Evolutionary conservation across 2,888 invertebrate species (phyloP).

Genomic region (Chrysina gloriosa): DNA sequence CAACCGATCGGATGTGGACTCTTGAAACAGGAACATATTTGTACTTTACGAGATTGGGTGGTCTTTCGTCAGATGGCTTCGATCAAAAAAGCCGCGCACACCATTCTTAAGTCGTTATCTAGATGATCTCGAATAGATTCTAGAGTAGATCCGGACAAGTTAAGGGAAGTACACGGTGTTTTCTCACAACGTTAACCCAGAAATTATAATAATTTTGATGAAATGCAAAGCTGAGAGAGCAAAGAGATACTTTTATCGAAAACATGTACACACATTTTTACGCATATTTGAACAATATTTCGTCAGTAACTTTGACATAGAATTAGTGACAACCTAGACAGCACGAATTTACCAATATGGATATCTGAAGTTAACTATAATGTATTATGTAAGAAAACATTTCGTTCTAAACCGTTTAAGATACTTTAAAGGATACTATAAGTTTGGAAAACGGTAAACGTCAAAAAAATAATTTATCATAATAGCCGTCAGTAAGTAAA

Average conservation of each 20-base stretch:
- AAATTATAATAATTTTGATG: too few relatives aligned
- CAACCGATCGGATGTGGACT: slow-evolving; percentile 16
- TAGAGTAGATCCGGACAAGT: background rate
- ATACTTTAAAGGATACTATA: too few relatives aligned
- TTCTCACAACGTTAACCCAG: too few relatives aligned
- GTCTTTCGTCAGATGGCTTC: slow-evolving; percentile 45
- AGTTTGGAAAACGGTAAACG: too few relatives aligned
- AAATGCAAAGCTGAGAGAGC: too few relatives aligned
- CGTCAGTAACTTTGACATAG: background rate
- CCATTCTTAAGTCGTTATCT: slow-evolving; percentile 24
- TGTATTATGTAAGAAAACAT: too few relatives aligned
- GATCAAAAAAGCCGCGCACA: slow-evolving; percentile 42
- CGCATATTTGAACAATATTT: background rate
- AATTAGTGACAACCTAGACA: too few relatives aligned
- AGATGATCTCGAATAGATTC: slow-evolving; percentile 23
- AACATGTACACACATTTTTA: slow-evolving; percentile 8
- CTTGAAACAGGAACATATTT: slow-evolving; percentile 34
- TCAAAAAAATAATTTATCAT: too few relatives aligned
- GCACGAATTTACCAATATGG: too few relatives aligned
- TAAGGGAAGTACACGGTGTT: slow-evolving; percentile 4
- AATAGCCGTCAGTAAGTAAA: too few relatives aligned
- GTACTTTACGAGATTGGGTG: slow-evolving; percentile 49
- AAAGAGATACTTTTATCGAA: background rate
- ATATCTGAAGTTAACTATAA: too few relatives aligned
- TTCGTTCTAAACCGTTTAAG: too few relatives aligned